Conservation (phyloP, 2,113 vertebrate species). For the Calonectris borealis region DNA sequence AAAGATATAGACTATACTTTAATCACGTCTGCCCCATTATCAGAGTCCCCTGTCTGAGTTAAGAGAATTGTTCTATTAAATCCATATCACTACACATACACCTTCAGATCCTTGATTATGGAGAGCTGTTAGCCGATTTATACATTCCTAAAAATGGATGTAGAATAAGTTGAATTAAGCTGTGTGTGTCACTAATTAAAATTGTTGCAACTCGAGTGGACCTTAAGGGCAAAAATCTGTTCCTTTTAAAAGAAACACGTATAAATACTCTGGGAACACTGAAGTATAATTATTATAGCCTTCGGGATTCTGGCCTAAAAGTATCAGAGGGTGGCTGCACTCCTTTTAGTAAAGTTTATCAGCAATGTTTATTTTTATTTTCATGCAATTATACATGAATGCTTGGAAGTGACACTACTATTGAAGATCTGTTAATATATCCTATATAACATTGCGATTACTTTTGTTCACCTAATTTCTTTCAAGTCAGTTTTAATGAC, state of each 20-base stretch:
- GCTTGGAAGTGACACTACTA: not conserved
- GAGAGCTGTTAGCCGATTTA: not conserved
- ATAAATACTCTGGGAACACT: conserved; percentile 38
- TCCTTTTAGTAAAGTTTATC: not conserved
- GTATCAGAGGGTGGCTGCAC: not conserved
- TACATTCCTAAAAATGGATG: not conserved
- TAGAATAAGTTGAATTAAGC: conserved; percentile 22
- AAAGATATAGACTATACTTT: not conserved
- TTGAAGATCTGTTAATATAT: not conserved
- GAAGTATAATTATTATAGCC: conserved; percentile 45
- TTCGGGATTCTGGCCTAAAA: conserved; percentile 7
- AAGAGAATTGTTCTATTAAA: not conserved
- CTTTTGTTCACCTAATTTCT: not conserved
- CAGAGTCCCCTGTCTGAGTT: not conserved
- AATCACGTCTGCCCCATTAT: not conserved
- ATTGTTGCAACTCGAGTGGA: not conserved
- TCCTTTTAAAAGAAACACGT: conserved; percentile 1
- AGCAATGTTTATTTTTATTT: conserved; percentile 21
- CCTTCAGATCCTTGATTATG: not conserved
- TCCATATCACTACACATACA: not conserved
- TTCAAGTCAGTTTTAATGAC: not conserved
- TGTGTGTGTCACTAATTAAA: conserved; percentile 50
- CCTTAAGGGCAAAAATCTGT: conserved; percentile 54
- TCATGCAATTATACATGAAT: not conserved
- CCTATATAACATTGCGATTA: not conserved